Base-by-base conservation (phyloP, 2,888 invertebrate species). In the Panopea generosa region DNA sequence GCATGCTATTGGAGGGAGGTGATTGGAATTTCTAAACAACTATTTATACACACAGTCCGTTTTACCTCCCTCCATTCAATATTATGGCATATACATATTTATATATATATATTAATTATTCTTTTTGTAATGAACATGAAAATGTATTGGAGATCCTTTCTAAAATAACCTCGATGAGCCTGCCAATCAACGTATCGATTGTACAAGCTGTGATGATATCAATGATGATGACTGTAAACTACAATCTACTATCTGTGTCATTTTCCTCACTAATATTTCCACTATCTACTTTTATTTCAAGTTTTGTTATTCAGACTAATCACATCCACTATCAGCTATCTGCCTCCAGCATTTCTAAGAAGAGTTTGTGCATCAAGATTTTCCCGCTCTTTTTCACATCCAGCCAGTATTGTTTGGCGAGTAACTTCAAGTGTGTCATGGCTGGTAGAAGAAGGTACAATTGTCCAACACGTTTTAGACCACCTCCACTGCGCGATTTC, bases 301-400 rank as follows among this genome's bases (percentile, higher is more conserved):
- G 33, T 33, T 33, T 7, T 9, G 11, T 33, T 27, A 7, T 22
- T 50, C 27, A 24, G 1, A 7, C 11, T 50, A 14, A 47, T n/a
- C 16, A 16, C 7, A n/a, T 20, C 11, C 61, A 57, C 62, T 75
- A 82, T 89, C 90, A 89, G 81, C 89, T 89, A 76, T 90, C 90
- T 6, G 89, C 89, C 93, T 98, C 98, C 75, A 98, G 94, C 98
- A 98, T 98, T 94, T 98, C 98, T 56, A 97, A 95, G 94, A 99
- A 98, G 63, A 99, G 95, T 93, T 98, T 98, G 94, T 98, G 98
- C 97, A 99, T 97, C 85, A 96, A 96, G 74, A 97, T 96, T 91
- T 96, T 95, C 4, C 97, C 96, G 83, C 97, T 97, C 90, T 96
- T 95, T 90, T 97, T 96, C 60, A 98, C 95, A 86, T 94, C 95